Conservation (phyloP, 2,797 vertebrate species). For the Melanitta fusca region DNA sequence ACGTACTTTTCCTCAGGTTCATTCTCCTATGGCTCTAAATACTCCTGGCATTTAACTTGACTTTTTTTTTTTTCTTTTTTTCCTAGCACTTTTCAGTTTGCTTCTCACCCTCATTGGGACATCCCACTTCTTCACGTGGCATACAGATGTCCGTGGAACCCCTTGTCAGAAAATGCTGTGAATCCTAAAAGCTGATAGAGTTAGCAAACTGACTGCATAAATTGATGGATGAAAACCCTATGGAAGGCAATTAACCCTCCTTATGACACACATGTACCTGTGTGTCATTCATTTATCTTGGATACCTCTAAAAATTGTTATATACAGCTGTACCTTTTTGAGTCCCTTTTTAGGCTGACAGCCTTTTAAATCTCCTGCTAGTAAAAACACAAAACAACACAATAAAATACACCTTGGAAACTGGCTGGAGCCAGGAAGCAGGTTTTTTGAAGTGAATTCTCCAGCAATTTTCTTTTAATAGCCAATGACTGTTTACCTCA, state of each 20-base stretch:
- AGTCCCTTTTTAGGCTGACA: neutral
- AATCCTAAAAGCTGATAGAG: neutral
- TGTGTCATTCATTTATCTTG: neutral
- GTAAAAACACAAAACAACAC: neutral
- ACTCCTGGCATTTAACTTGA: conserved; percentile 41
- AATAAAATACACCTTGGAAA: neutral
- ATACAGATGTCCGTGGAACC: neutral
- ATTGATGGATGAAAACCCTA: neutral
- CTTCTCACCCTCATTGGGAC: neutral
- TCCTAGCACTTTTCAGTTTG: conserved; percentile 37
- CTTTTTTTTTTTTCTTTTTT: neutral
- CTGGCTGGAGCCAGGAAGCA: neutral
- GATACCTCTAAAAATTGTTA: neutral
- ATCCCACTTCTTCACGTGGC: neutral
- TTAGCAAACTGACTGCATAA: neutral
- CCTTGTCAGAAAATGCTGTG: neutral
- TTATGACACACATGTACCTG: neutral
- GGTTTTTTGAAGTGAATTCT: neutral
- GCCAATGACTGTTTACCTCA: neutral
- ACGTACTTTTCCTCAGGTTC: neutral
- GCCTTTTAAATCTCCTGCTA: neutral
- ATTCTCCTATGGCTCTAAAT: neutral
- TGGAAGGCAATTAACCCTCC: neutral
- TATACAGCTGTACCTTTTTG: neutral
- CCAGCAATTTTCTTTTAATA: neutral